Percentiles rank a stretch among this genome's conserved stretches.
phyloP scores from a whole-genome alignment of 2,797 vertebrate species.

The Phalloptychus januarius region DNA sequence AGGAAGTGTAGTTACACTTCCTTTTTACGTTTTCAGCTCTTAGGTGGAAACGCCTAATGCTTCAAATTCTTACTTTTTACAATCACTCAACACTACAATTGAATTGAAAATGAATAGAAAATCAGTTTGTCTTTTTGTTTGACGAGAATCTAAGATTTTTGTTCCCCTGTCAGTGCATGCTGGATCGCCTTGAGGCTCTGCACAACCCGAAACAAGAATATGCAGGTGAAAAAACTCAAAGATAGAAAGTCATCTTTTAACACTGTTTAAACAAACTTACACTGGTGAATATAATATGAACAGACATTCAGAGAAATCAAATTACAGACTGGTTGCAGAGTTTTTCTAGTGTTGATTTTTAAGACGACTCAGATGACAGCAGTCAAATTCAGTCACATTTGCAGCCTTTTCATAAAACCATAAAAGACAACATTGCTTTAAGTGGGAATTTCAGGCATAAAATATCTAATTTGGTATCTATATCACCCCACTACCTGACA shows the following conservation, averaged over 20 bases:
- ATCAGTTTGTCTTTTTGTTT: not conserved
- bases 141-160: not conserved
- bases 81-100: not conserved
- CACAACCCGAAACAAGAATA: slow-evolving; percentile 38
- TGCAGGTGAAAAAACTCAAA: slow-evolving; percentile 48
- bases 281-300: slow-evolving; percentile 34
- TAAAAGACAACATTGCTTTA: not conserved
- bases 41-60: slow-evolving; percentile 2
- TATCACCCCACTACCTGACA: not conserved
- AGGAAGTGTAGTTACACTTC: slow-evolving; percentile 3
- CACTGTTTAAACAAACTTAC: slow-evolving; percentile 46
- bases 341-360: slow-evolving; percentile 9
- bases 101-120: slow-evolving; percentile 1
- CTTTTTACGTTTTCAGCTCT: slow-evolving; percentile 6
- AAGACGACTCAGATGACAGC: slow-evolving; percentile 27
- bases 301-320: slow-evolving; percentile 10
- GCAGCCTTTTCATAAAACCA: not conserved
- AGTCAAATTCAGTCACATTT: not conserved
- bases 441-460: not conserved
- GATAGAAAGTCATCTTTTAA: slow-evolving; percentile 36
- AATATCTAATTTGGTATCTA: not conserved
- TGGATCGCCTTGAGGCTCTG: slow-evolving; percentile 37
- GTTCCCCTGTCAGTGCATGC: slow-evolving; percentile 31
- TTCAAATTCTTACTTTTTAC: not conserved
- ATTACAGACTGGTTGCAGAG: slow-evolving; percentile 28